Evolutionary conservation across 2,113 vertebrate species (phyloP).

Genomic region (Elanoides forficatus): DNA sequence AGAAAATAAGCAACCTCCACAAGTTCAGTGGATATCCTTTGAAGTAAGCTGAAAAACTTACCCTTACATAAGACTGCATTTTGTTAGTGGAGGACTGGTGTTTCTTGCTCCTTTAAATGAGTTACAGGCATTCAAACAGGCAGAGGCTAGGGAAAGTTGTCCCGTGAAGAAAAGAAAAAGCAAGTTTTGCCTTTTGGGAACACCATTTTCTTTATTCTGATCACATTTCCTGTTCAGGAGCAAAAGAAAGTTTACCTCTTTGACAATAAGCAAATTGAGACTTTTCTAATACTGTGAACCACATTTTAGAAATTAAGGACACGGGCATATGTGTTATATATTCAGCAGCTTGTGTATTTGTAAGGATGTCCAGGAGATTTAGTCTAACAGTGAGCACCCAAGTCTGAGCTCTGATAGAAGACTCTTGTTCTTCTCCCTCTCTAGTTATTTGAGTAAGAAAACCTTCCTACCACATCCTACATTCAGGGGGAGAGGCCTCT

Average conservation of each 20-base stretch:
- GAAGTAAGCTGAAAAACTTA: conserved; percentile 16
- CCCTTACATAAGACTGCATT: conserved; percentile 23
- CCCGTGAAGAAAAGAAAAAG: background rate
- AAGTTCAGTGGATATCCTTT: conserved; percentile 37
- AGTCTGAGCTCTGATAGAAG: background rate
- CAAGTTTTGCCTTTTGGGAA: background rate
- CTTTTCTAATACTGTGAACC: background rate
- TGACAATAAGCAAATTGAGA: background rate
- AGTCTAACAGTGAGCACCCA: background rate
- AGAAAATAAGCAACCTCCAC: conserved; percentile 44
- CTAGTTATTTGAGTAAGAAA: background rate
- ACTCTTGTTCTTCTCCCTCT: background rate
- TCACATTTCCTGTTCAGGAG: background rate
- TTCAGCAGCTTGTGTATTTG: background rate
- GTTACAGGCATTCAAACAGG: background rate
- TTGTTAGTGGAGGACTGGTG: background rate
- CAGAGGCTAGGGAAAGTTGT: background rate
- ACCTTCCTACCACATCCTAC: background rate
- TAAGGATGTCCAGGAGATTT: background rate
- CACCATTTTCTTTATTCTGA: background rate
- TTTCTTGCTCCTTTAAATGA: background rate
- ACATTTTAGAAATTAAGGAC: background rate
- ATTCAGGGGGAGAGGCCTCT: background rate
- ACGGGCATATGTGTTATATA: accelerated
- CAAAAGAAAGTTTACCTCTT: background rate